These are phyloP conservation scores for Ictalurus furcatus DNA, from an alignment of 2,113 vertebrate genomes.

Conservation along the genomic window DNA sequence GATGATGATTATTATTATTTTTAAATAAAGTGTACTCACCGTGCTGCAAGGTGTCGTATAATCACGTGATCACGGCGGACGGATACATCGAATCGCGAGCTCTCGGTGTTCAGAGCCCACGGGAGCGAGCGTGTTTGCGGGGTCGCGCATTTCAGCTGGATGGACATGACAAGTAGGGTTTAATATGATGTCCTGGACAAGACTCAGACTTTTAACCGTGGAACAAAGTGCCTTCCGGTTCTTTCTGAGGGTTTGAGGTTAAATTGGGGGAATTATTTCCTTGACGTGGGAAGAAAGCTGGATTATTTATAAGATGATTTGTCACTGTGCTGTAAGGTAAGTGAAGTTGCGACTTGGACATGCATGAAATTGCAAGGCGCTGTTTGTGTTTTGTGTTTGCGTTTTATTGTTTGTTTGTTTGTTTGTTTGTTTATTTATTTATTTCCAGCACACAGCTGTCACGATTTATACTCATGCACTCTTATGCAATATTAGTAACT, in stretches of 20 bases:
- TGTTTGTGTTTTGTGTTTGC: neutral
- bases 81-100: neutral
- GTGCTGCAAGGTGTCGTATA: neutral
- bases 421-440: neutral
- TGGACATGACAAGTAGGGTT: constrained; percentile 37
- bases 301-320: constrained; percentile 18
- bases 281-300: constrained; percentile 47
- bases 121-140: constrained; percentile 30
- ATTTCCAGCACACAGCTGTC: neutral
- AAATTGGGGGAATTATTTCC: constrained; percentile 21
- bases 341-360: constrained; percentile 63
- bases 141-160: constrained; percentile 52
- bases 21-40: neutral
- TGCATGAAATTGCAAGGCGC: neutral
- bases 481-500: constrained; percentile 8
- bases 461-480: too few relatives aligned
- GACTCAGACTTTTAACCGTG: neutral
- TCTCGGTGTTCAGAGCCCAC: neutral
- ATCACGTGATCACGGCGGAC: neutral
- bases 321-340: constrained; percentile 67
- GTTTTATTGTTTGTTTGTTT: neutral
- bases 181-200: constrained; percentile 34
- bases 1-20: too few relatives aligned
- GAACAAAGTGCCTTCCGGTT: neutral
- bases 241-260: neutral